Evolutionary conservation across 2,888 invertebrate species (phyloP), one percentile per base, ranked within the genome.

Genomic region (Crepidodera aurea): DNA sequence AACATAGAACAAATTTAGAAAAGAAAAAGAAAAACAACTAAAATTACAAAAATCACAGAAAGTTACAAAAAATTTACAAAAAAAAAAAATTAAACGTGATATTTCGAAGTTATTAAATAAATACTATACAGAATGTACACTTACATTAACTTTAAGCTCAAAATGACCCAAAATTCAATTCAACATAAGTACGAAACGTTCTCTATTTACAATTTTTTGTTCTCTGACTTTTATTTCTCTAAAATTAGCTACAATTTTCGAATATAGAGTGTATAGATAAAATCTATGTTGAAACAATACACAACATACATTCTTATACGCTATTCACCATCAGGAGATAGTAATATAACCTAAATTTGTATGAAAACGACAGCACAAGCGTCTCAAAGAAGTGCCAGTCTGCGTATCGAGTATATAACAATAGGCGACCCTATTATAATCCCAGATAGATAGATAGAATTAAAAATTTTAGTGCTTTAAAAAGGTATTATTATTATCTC

Each of bases 101-200:
- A 73, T 72, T 74, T 74, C 70, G 72, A 74, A 74, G 70, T 71
- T 65, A 71, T 71, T 64, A 66, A 79, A 79, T 79, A 79, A 79
- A 79, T 79, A 79, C 79, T 79, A 78, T 79, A 79, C 79, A 79
- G 77, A 79, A 79, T 79, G 78, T 79, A 79, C 79, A 79, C 77
- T 72, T 73, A 72, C 64, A 71, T 70, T 71, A 75, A 72, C 66
- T 71, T 64, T 69, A 71, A 70, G 62, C 58, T 62, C 67, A 66
- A 65, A 68, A 69, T 62, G 62, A 71, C 67, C 69, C 69, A 66
- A 65, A 61, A 60, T 63, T 55, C 42, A 65, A 27, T 51, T 58
- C 59, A 53, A 67, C 42, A 64, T 74, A 75, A 75, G 73, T 74
- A 75, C 72, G 68, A 69, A 67, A 48, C 22, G 27, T 46, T 63